Percentiles rank a stretch among this genome's conserved stretches.
phyloP scores from a whole-genome alignment of 2,888 invertebrate species.

The Nasonovia ribisnigri region DNA sequence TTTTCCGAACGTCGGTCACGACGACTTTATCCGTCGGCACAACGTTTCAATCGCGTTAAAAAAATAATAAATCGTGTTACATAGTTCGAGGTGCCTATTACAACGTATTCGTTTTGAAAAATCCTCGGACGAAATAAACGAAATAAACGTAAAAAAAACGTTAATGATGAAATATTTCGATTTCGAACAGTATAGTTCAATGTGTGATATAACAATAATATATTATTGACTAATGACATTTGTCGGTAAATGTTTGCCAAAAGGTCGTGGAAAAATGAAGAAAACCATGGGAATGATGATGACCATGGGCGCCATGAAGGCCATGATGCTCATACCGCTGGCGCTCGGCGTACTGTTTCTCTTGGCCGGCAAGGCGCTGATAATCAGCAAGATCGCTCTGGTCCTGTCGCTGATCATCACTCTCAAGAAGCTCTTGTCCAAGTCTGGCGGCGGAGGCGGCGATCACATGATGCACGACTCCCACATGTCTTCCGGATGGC shows the following conservation, averaged over 20 bases:
- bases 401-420: constrained; percentile 85
- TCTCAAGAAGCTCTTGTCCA: constrained; percentile 80
- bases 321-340: constrained; percentile 84
- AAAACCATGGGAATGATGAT: constrained; percentile 93
- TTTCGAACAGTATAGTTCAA: no score
- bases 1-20: not conserved
- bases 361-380: constrained; percentile 87
- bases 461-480: constrained; percentile 73
- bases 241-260: constrained; percentile 67
- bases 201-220: no score
- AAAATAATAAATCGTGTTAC: not conserved
- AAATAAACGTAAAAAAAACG: not conserved
- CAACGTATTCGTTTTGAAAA: not conserved
- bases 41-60: not conserved
- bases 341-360: constrained; percentile 86
- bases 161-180: no score
- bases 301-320: constrained; percentile 88
- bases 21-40: not conserved
- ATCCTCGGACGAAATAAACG: not conserved
- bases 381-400: constrained; percentile 84
- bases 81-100: not conserved
- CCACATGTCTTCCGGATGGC: constrained; percentile 73
- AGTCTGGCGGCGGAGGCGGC: constrained; percentile 75
- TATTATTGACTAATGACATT: no score
- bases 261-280: constrained; percentile 87